Evolutionary conservation across 2,797 vertebrate genomes (phyloP).

Genomic region (Lepus townsendii): DNA sequence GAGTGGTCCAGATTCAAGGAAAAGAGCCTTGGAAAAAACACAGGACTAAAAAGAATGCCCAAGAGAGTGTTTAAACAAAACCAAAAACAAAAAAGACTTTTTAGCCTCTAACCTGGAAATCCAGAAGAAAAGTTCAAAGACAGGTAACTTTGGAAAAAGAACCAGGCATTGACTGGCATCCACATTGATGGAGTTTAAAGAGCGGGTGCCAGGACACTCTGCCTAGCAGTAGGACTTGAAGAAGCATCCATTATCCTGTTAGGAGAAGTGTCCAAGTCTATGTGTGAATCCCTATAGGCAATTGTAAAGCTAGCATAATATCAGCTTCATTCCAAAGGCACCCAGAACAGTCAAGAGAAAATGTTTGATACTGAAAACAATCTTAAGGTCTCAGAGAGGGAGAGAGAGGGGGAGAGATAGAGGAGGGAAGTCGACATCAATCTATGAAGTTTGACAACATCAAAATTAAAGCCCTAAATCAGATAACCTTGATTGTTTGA

Average conservation of each 20-base stretch:
- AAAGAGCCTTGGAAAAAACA: background rate
- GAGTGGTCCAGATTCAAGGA: constrained; percentile 23
- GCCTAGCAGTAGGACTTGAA: background rate
- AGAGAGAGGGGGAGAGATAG: background rate
- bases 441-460: background rate
- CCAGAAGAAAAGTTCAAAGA: background rate
- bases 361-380: constrained; percentile 45
- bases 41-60: background rate
- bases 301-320: background rate
- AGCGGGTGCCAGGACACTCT: background rate
- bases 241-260: background rate
- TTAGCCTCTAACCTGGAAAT: background rate
- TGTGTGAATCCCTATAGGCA: background rate
- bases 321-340: constrained; percentile 33
- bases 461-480: constrained; percentile 35
- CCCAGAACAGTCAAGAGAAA: constrained; percentile 20
- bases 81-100: background rate
- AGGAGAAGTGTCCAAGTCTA: background rate
- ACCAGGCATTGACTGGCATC: background rate
- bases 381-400: background rate
- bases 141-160: background rate
- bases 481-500: background rate
- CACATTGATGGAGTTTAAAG: background rate
- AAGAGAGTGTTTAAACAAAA: constrained; percentile 22
- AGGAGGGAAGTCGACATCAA: background rate